Percentiles rank a stretch among this genome's conserved stretches.
These are phyloP conservation scores for Numenius phaeopus DNA, from an alignment of 2,797 vertebrate genomes.

Conservation along the genomic window DNA sequence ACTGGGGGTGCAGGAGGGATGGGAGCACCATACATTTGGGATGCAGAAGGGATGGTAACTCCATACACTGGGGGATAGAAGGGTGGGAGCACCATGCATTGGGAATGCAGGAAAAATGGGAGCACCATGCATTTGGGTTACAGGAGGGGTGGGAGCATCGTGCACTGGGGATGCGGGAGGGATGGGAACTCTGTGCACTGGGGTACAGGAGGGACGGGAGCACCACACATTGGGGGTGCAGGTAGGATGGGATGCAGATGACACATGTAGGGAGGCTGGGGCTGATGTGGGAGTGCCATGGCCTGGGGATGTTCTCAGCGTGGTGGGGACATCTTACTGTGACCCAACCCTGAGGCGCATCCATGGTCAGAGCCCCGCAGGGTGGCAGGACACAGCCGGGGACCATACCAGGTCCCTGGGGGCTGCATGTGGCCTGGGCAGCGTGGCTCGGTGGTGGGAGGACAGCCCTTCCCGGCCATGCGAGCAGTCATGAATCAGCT, in stretches of 20 bases:
- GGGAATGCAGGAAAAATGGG: not conserved
- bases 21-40: not conserved
- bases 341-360: accelerated
- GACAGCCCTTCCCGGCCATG: not conserved
- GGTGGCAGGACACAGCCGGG: not conserved
- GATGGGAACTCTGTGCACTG: not conserved
- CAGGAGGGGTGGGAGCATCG: not conserved
- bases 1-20: too few species aligned
- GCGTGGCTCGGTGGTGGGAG: accelerated
- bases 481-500: not conserved
- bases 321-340: accelerated
- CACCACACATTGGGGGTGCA: not conserved
- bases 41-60: not conserved
- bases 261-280: not conserved
- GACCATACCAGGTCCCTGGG: accelerated
- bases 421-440: accelerated
- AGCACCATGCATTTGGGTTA: not conserved
- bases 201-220: not conserved
- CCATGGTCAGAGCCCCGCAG: not conserved
- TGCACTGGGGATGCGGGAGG: not conserved
- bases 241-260: not conserved
- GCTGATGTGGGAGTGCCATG: accelerated
- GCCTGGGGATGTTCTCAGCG: not conserved
- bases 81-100: accelerated
- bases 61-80: accelerated